Conservation (phyloP, 1,140 invertebrate genomes). For the Protaetia brevitarsis region DNA sequence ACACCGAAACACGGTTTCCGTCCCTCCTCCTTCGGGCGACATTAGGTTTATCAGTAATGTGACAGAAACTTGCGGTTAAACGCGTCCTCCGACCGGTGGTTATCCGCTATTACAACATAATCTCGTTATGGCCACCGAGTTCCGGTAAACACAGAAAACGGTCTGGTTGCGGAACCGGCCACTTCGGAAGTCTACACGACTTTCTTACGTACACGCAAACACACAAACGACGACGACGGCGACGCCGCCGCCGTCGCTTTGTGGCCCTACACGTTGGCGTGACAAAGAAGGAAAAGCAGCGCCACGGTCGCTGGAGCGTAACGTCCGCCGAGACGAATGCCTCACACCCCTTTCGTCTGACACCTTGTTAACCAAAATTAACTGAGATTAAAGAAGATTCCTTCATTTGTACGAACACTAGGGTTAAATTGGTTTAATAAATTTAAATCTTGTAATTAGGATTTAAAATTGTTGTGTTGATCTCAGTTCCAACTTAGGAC, state of each 20-base stretch:
- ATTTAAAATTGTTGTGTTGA: too few species aligned
- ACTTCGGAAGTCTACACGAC: slow-evolving; percentile 10
- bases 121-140: slow-evolving; percentile 37
- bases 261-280: neutral
- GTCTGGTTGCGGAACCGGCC: slow-evolving; percentile 8
- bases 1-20: slow-evolving; percentile 12
- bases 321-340: neutral
- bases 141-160: neutral
- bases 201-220: neutral
- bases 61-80: slow-evolving; percentile 40
- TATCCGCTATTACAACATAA: slow-evolving; percentile 44
- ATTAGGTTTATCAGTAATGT: slow-evolving; percentile 26
- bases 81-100: slow-evolving; percentile 38
- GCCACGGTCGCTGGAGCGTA: neutral
- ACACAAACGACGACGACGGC: too few species aligned
- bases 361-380: neutral
- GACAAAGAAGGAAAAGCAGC: slow-evolving; percentile 3
- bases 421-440: too few species aligned
- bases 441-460: too few species aligned
- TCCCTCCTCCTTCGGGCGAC: slow-evolving; percentile 6
- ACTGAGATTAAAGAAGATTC: too few species aligned
- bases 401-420: too few species aligned
- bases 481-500: too few species aligned
- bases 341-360: neutral
- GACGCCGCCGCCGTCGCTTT: too few species aligned